Evolutionary conservation across 2,888 invertebrate genomes (phyloP).

Genomic region (Phyllotreta cruciferae): DNA sequence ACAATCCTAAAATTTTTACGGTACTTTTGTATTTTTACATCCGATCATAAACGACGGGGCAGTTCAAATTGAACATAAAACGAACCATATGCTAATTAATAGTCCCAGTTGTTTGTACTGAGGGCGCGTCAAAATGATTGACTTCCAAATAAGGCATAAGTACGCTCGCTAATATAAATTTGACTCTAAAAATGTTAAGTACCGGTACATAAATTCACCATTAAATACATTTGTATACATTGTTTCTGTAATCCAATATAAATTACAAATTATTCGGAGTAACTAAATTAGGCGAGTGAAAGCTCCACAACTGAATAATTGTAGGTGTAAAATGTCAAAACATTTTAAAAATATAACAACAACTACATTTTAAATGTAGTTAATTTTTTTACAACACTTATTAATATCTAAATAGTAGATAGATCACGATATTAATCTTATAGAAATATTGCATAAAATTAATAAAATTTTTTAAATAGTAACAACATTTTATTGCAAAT

Average conservation of each 20-base stretch:
- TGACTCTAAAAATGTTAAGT: constrained; percentile 16
- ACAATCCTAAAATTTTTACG: constrained; percentile 1
- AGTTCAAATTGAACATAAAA: constrained; percentile 6
- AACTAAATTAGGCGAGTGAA: constrained; percentile 20
- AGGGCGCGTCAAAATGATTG: constrained; percentile 15
- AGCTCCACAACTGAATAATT: constrained; percentile 7
- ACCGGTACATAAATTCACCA: constrained; percentile 16
- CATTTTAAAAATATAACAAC: constrained; percentile 4
- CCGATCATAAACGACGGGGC: not conserved
- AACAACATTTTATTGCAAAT: too few relatives aligned
- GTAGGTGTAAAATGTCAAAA: constrained; percentile 20
- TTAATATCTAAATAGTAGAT: too few relatives aligned
- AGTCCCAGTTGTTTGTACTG: constrained; percentile 7
- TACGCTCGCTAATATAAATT: constrained; percentile 18
- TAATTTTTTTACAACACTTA: too few relatives aligned
- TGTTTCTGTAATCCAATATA: constrained; percentile 19
- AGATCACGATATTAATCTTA: too few relatives aligned
- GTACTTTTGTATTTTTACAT: not conserved
- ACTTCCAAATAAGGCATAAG: constrained; percentile 21
- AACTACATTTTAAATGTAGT: too few relatives aligned
- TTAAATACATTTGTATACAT: constrained; percentile 22
- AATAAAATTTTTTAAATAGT: too few relatives aligned
- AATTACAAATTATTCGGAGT: constrained; percentile 19
- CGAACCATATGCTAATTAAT: constrained; percentile 13
- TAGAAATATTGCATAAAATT: too few relatives aligned